Base-by-base conservation (phyloP, 2,888 invertebrate species). In the Drosophila peninsularis region DNA sequence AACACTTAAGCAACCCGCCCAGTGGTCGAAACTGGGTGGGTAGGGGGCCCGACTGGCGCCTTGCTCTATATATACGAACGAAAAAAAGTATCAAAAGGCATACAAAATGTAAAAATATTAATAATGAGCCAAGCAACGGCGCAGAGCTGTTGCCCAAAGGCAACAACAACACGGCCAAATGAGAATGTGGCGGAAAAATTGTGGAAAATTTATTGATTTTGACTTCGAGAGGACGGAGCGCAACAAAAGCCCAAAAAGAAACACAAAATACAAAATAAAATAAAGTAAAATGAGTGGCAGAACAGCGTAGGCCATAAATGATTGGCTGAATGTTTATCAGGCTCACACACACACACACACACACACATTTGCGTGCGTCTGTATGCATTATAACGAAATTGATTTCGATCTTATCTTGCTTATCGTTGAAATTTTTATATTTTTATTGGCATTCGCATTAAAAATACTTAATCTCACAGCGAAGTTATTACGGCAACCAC, bases 181-280 rank as follows among this genome's bases (percentile, higher is more conserved):
- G 70, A 82, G 70, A 79, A 72, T 58, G 62, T 17, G 62, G 60
- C 39, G 52, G 67, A 78, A 73, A 78, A 79, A 60, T 72, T 79
- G 86, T 85, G 81, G 73, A 80, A 80, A 89, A 84, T 82, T 89
- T 90, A 90, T 90, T 90, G 90, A 90, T 90, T 90, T 90, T 90
- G 81, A 81, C 80, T 82, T 80, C 75, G 80, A 83, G 79, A 83
- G 53, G 36, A 30, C 30, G 62, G 74, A 64, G 63, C 45, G 47
- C 37, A 53, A 36, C 39, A 42, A 37, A 69, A 53, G 32, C 34
- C 24, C 14, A 30, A 44, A 21, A 63, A 34, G 36, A 37, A 53
- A 30, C 32, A 34, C 34, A 34, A 73, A 47, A 68, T 65, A 61
- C 21, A 42, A 42, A 81, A 74, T 70, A 62, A 73, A 52, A 45